Base-by-base conservation (phyloP, 2,113 vertebrate genomes). In the Pluvianellus socialis region DNA sequence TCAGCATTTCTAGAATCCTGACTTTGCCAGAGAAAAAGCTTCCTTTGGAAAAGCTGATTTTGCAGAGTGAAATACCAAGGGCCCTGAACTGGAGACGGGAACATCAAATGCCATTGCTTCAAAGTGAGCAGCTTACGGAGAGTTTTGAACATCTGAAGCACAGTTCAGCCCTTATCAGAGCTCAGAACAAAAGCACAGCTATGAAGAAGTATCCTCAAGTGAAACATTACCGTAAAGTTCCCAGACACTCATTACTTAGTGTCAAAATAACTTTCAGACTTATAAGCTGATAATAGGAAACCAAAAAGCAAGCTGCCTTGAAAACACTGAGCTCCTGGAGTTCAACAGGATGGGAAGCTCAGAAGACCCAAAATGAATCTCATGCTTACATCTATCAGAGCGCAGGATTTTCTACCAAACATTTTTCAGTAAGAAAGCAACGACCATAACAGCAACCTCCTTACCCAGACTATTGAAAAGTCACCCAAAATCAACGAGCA, bases 41-140 rank as follows among this genome's bases (percentile, higher is more conserved):
- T 96, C 85, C 93, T 90, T 81, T 35, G 62, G 88, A 95, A 92
- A 96, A 93, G 87, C 86, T 94, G 86, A 95, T 91, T 87, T 88
- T 91, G 86, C 95, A 90, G 47, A 94, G 79, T 22, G 38, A 92
- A 88, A 88, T 33, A 94, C 38, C 38, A 38, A 79, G 32, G 53
- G 65, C 35, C 62, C 84, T 71, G 58, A 74, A 84, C 77, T 61
- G 65, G 67, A 72, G 77, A 82, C 15, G 2, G 76, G 62, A 94
- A 94, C 70, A 75, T 89, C 55, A 94, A 70, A 91, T n/a, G 66
- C 9, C 72, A 55, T 1, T 49, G 77, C 90, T 53, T 66, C 53
- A 73, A 87, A 94, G 77, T 7, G 8, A 73, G 56, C 44, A 72
- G 65, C 38, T 96, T 14, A 12, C 1, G 5, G 19, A 47, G 82